Evolutionary conservation across 1,140 invertebrate genomes (phyloP).

Genomic region (Rhynchophorus ferrugineus): DNA sequence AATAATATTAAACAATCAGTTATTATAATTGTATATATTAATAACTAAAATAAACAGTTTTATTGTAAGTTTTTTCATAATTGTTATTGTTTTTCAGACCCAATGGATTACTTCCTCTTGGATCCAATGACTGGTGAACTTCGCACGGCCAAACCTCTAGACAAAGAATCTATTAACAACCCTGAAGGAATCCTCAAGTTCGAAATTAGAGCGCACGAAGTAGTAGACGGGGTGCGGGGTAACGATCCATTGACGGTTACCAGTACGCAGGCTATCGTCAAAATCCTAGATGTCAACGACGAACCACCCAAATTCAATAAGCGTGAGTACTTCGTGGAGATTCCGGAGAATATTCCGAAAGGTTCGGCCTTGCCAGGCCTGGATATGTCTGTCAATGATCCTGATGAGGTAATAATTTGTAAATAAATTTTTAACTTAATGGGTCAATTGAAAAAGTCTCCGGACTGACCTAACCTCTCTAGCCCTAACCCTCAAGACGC

Average conservation of each 20-base stretch:
- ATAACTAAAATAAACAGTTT: too few relatives aligned
- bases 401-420: conserved; percentile 64
- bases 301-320: conserved; percentile 78
- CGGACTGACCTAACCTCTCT: too few relatives aligned
- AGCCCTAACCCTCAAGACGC: too few relatives aligned
- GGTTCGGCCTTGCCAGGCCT: conserved; percentile 75
- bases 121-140: conserved; percentile 72
- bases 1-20: too few relatives aligned
- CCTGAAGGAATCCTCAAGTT: conserved; percentile 71
- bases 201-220: conserved; percentile 63
- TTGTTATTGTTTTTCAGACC: conserved; percentile 52
- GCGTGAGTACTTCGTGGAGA: conserved; percentile 69
- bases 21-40: too few relatives aligned
- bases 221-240: conserved; percentile 61
- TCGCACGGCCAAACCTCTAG: conserved; percentile 72
- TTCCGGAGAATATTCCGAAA: conserved; percentile 73
- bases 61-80: too few relatives aligned
- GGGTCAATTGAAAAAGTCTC: too few relatives aligned
- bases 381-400: conserved; percentile 80
- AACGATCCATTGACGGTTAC: conserved; percentile 60
- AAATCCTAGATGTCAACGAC: conserved; percentile 89
- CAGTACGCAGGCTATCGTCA: conserved; percentile 67
- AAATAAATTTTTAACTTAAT: conserved; percentile 3
- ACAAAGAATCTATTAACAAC: conserved; percentile 72
- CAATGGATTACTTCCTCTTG: conserved; percentile 76